A percentile compares a stretch with the other conserved stretches of the same genome.
phyloP scores from a whole-genome alignment of 92 coral and sea anemone species.

The Parazoanthus swiftii region DNA sequence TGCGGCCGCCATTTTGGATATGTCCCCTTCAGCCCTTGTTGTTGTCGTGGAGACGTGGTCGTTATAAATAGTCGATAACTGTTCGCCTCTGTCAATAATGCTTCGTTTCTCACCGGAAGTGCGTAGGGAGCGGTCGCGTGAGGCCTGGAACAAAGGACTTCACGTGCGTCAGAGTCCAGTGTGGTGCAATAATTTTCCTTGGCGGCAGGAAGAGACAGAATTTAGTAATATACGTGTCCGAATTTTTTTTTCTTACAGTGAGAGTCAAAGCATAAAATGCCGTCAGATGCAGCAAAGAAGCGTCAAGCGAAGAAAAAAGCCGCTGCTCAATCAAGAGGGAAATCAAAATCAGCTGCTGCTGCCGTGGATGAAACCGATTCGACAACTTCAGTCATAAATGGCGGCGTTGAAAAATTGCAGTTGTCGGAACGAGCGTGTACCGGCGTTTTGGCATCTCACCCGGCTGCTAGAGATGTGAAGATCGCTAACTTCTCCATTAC shows the following conservation, averaged over 20 bases:
- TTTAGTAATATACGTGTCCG: neutral
- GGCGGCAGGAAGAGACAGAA: constrained; percentile 21
- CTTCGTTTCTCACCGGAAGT: neutral
- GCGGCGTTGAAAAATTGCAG: constrained; percentile 61
- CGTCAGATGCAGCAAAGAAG: constrained; percentile 98
- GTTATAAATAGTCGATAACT: constrained; percentile 16
- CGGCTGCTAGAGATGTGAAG: constrained; percentile 88
- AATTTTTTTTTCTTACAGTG: constrained; percentile 1
- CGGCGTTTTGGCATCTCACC: constrained; percentile 99
- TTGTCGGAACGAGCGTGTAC: constrained; percentile 91
- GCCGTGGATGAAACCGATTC: constrained; percentile 58
- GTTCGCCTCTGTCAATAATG: constrained; percentile 19
- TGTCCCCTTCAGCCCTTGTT: constrained; percentile 14
- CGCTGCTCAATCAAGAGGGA: constrained; percentile 93
- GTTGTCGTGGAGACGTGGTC: constrained; percentile 69
- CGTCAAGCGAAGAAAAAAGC: constrained; percentile 99
- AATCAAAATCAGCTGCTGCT: constrained; percentile 74
- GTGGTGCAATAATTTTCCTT: constrained; percentile 57
- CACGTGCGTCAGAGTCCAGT: constrained; percentile 47
- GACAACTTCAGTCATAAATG: constrained; percentile 55
- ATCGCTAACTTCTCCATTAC: constrained; percentile 95
- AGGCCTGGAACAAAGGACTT: constrained; percentile 43
- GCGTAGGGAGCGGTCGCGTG: neutral
- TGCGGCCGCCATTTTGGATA: constrained; percentile 96
- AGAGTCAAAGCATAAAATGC: constrained; percentile 57